phyloP scores from a whole-genome alignment of 1,140 invertebrate genomes.

The Globodera ellingtonae region DNA sequence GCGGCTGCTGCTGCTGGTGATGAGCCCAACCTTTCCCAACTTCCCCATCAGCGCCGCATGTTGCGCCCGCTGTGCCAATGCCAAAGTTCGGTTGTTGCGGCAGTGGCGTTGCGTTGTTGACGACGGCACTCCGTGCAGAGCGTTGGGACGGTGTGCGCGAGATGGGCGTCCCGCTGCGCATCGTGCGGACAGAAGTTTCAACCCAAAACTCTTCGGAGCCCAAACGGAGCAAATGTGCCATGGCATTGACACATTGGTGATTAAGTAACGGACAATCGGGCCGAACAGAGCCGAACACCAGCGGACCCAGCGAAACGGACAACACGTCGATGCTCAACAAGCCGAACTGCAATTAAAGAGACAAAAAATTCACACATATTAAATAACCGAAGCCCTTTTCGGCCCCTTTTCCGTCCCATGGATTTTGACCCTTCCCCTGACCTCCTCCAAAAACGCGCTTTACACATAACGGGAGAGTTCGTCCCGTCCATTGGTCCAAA shows the following conservation, averaged over 20 bases:
- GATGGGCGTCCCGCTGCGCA: neutral
- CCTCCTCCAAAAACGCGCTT: no score
- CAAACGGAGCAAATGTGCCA: neutral
- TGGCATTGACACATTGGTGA: neutral
- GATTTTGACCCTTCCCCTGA: neutral
- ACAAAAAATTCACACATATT: no score
- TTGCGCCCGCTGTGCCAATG: neutral
- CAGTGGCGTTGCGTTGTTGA: neutral
- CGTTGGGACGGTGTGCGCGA: neutral
- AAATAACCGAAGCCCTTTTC: neutral
- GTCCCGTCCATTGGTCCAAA: no score
- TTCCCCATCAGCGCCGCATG: neutral
- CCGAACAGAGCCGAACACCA: constrained; percentile 20
- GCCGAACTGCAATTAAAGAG: constrained; percentile 6
- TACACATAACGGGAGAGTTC: no score
- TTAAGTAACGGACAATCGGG: constrained; percentile 7
- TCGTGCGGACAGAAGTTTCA: neutral
- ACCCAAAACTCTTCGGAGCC: neutral
- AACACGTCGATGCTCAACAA: neutral
- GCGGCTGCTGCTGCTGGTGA: neutral
- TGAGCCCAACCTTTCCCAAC: neutral
- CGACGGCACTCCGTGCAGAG: neutral
- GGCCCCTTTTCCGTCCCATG: neutral
- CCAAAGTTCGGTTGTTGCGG: neutral
- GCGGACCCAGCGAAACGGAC: constrained; percentile 4